Conservation (phyloP, 2,113 vertebrate genomes). For the Puffinus mauretanicus region DNA sequence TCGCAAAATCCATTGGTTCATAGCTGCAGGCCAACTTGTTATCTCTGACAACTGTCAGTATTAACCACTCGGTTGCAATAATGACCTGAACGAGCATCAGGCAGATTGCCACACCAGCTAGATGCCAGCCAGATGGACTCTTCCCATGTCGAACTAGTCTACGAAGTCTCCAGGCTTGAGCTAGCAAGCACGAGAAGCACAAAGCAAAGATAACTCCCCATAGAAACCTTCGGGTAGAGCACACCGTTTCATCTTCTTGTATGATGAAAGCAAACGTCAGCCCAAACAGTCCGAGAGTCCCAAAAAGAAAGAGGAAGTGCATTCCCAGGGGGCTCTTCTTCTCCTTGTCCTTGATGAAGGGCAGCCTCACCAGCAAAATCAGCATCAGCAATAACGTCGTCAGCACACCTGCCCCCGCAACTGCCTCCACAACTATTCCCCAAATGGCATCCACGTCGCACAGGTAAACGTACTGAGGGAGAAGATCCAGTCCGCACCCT, state of each 20-base stretch:
- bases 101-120: constrained; percentile 82
- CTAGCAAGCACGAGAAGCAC: constrained; percentile 93
- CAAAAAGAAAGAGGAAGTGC: constrained; percentile 89
- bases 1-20: constrained; percentile 88
- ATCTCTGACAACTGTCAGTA: constrained; percentile 88
- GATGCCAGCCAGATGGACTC: constrained; percentile 85
- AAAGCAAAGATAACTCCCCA: constrained; percentile 92
- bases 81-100: constrained; percentile 92
- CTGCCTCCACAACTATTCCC: constrained; percentile 90
- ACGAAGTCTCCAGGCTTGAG: constrained; percentile 87
- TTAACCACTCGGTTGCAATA: constrained; percentile 90
- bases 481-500: constrained; percentile 88
- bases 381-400: constrained; percentile 84
- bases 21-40: constrained; percentile 87
- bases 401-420: constrained; percentile 84
- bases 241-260: constrained; percentile 86
- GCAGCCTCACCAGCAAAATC: constrained; percentile 87
- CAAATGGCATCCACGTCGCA: constrained; percentile 95
- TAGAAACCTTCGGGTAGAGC: constrained; percentile 84
- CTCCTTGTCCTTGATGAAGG: constrained; percentile 88
- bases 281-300: constrained; percentile 88
- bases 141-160: constrained; percentile 85
- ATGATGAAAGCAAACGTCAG: constrained; percentile 94
- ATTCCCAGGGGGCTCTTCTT: constrained; percentile 88
- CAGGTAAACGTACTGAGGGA: constrained; percentile 87